phyloP scores from a whole-genome alignment of 2,888 invertebrate species.

The Amiota mariae region DNA sequence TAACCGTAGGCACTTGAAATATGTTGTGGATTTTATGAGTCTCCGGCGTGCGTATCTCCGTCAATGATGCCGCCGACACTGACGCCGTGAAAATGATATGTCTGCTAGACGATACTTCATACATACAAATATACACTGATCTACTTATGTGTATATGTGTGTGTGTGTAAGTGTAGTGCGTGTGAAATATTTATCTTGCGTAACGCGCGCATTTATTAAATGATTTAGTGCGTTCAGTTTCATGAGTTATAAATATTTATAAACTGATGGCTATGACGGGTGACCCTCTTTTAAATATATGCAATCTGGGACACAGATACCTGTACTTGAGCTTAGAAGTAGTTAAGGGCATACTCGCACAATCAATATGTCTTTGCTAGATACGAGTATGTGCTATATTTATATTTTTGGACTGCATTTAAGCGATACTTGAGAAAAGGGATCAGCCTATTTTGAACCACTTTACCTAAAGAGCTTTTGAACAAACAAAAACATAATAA shows the following conservation, averaged over 20 bases:
- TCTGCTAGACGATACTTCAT: constrained; percentile 1
- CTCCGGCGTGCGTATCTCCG: constrained; percentile 37
- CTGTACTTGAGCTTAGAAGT: too few species aligned
- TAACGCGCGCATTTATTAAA: constrained; percentile 48
- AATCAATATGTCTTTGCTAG: too few species aligned
- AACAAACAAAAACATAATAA: too few species aligned
- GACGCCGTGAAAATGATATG: not conserved
- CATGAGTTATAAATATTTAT: constrained; percentile 57
- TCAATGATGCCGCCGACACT: not conserved
- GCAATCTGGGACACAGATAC: not conserved
- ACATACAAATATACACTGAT: too few species aligned
- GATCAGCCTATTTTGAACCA: constrained; percentile 12
- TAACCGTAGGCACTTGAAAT: constrained; percentile 42
- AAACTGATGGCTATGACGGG: constrained; percentile 13
- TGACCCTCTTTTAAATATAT: constrained; percentile 16
- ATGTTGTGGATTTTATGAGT: constrained; percentile 58
- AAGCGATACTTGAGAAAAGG: not conserved
- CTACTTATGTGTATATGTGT: not conserved
- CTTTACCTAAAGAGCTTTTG: not conserved
- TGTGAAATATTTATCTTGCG: constrained; percentile 22
- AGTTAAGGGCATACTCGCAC: too few species aligned
- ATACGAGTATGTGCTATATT: too few species aligned
- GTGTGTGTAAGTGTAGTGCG: not conserved
- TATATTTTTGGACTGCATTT: constrained; percentile 19
- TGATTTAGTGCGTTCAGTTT: constrained; percentile 63